Evolutionary conservation across 2,888 invertebrate species (phyloP).

Genomic region (Caenorhabditis angaria): DNA sequence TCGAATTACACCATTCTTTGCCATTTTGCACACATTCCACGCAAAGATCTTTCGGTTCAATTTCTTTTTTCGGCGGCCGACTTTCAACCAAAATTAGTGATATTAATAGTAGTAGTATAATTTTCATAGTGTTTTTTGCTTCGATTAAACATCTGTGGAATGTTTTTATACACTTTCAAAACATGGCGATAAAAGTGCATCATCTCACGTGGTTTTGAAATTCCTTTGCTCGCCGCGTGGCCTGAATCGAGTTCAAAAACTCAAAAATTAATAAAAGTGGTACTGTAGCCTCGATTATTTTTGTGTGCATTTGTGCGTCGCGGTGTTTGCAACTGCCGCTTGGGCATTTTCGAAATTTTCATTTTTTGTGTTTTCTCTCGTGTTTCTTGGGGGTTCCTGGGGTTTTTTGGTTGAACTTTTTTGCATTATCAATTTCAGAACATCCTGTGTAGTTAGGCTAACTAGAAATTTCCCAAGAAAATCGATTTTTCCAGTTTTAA

Average conservation of each 20-base stretch:
- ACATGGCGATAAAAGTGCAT: not conserved
- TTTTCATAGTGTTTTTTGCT: too few species aligned
- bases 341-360: slow-evolving; percentile 26
- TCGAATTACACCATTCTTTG: not conserved
- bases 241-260: not conserved
- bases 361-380: not conserved
- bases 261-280: too few species aligned
- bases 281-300: not conserved
- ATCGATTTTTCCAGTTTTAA: too few species aligned
- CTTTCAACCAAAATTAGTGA: too few species aligned
- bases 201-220: slow-evolving; percentile 1
- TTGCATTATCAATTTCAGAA: too few species aligned
- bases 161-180: slow-evolving; percentile 13
- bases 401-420: not conserved
- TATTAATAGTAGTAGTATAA: not conserved
- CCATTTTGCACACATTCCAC: slow-evolving; percentile 11
- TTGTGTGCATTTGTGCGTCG: slow-evolving; percentile 22
- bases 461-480: too few species aligned
- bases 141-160: slow-evolving; percentile 12
- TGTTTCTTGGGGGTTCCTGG: not conserved
- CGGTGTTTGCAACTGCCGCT: slow-evolving; percentile 13
- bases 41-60: slow-evolving; percentile 20
- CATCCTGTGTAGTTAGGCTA: too few species aligned
- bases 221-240: slow-evolving; percentile 5
- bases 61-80: too few species aligned